Percentiles rank a stretch among this genome's conserved stretches.
Conservation (phyloP, 2,888 invertebrate species). For the Torymus auratus region DNA sequence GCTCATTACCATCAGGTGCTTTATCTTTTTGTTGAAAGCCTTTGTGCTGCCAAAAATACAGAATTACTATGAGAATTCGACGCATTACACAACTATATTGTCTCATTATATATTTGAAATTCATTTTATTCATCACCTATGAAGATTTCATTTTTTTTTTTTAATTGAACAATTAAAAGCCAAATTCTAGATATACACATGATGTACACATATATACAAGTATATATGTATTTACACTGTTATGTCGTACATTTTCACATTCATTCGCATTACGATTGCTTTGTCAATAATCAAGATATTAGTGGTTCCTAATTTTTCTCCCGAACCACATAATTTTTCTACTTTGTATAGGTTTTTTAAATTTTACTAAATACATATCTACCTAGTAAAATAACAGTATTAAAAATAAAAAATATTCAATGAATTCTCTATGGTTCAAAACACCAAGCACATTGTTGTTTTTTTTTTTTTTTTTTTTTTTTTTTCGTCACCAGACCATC, state of each 20-base stretch:
- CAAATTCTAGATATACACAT: conserved; percentile 32
- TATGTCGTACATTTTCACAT: conserved; percentile 22
- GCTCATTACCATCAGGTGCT: conserved; percentile 8
- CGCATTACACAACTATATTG: conserved; percentile 34
- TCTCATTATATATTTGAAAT: conserved; percentile 35
- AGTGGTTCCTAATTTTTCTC: conserved; percentile 22
- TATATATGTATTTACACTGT: conserved; percentile 52
- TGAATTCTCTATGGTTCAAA: conserved; percentile 58
- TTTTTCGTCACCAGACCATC: not conserved
- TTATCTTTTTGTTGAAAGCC: conserved; percentile 21
- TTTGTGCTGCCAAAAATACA: conserved; percentile 38
- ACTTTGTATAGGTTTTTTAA: conserved; percentile 27
- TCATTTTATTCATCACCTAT: not conserved
- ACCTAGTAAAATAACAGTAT: conserved; percentile 62
- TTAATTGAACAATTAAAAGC: conserved; percentile 47
- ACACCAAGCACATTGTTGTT: conserved; percentile 15
- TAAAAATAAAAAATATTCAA: conserved; percentile 67
- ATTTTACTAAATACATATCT: conserved; percentile 21
- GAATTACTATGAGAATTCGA: conserved; percentile 29
- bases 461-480: conserved; percentile 12
- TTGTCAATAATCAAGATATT: conserved; percentile 18
- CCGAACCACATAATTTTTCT: conserved; percentile 17
- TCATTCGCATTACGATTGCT: conserved; percentile 23
- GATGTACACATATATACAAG: conserved; percentile 50
- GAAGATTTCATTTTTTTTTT: conserved; percentile 14